A percentile compares a stretch with the other conserved stretches of the same genome.
These are phyloP conservation scores for Aspidoscelis tigris DNA, from an alignment of 2,113 vertebrate species.

Conservation along the genomic window DNA sequence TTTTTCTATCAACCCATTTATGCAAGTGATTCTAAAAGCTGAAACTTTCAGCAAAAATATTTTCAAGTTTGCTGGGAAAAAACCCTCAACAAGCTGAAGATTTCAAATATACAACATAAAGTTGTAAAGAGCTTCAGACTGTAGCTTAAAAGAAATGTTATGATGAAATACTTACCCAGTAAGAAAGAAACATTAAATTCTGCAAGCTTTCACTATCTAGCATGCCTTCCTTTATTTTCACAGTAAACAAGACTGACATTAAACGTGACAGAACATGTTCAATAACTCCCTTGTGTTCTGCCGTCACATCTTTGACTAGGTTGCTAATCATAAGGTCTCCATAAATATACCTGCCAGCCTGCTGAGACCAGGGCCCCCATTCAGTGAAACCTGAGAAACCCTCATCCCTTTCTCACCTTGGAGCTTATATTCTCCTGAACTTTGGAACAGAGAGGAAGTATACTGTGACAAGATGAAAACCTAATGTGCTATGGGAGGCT, in stretches of 20 bases:
- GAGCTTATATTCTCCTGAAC: not conserved
- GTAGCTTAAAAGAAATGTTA: slow-evolving; percentile 23
- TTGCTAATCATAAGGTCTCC: not conserved
- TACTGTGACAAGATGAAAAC: not conserved
- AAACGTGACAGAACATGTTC: slow-evolving; percentile 48
- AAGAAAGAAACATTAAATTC: slow-evolving; percentile 48
- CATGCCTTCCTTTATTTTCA: slow-evolving; percentile 41
- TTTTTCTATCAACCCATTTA: not conserved
- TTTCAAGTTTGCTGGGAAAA: slow-evolving; percentile 3
- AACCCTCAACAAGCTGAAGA: not conserved
- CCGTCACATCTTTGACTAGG: slow-evolving; percentile 24
- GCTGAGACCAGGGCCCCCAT: not conserved
- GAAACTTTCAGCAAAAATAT: slow-evolving; percentile 24
- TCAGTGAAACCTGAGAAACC: not conserved
- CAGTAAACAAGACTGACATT: slow-evolving; percentile 43
- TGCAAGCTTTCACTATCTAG: slow-evolving; percentile 37
- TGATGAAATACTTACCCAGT: not conserved
- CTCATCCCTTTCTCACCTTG: not conserved
- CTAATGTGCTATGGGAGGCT: not conserved
- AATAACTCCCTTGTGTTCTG: slow-evolving; percentile 26
- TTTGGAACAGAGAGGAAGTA: slow-evolving; percentile 10
- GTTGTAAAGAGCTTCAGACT: slow-evolving; percentile 33
- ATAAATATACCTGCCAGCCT: not conserved
- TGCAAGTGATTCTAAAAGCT: not conserved
- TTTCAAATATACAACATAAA: slow-evolving; percentile 10